Percentiles rank a stretch among this genome's conserved stretches.
Conservation (phyloP, 2,113 vertebrate genomes). For the Lanius ludovicianus region DNA sequence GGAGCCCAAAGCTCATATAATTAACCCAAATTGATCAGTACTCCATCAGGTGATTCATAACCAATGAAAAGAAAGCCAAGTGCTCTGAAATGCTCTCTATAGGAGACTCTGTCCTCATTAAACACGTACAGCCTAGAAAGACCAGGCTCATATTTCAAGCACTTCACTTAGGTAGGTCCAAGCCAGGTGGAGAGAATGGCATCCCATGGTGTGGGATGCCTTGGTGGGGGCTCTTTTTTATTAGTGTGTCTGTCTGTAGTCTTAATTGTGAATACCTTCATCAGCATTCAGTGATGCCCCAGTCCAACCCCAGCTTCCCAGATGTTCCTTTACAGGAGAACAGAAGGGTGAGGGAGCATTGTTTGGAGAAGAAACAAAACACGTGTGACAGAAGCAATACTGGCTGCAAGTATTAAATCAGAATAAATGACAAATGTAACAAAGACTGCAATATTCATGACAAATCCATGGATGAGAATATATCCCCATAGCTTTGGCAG, state of each 20-base stretch:
- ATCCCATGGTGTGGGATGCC: not conserved
- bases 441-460: not conserved
- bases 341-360: not conserved
- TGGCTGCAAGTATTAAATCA: not conserved
- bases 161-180: not conserved
- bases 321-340: not conserved
- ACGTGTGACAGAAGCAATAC: not conserved
- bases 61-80: not conserved
- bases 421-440: not conserved
- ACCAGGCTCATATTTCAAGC: not conserved
- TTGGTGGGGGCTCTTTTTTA: not conserved
- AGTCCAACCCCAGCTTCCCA: not conserved
- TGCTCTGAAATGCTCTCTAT: not conserved
- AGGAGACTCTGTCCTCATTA: not conserved
- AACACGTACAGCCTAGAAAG: not conserved
- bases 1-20: not conserved
- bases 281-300: not conserved
- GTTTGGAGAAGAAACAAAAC: not conserved
- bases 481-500: conserved; percentile 16
- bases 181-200: not conserved
- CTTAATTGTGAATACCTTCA: not conserved
- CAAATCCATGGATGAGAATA: not conserved
- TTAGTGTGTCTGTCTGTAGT: not conserved
- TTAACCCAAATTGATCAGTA: not conserved
- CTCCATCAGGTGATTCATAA: not conserved